Conservation (phyloP, 2,888 invertebrate genomes). For the Monoplex corrugatus region DNA sequence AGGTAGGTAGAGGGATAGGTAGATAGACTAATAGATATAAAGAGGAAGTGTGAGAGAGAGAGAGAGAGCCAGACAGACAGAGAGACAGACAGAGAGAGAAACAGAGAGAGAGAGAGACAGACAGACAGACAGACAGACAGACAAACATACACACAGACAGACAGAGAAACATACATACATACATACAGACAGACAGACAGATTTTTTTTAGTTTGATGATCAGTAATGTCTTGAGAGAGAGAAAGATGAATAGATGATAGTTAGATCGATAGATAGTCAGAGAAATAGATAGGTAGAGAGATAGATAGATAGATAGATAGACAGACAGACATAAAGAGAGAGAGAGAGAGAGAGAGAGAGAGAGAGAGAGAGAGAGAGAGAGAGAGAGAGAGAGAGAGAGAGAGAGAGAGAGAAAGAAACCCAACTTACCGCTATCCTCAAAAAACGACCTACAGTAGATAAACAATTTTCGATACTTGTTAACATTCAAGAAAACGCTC, state of each 20-base stretch:
- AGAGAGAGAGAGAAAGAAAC: neutral
- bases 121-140: neutral
- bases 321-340: constrained; percentile 34
- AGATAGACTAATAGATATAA: too few species aligned
- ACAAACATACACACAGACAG: neutral
- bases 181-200: constrained; percentile 46
- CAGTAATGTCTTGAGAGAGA: neutral
- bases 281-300: neutral
- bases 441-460: neutral
- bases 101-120: too few species aligned
- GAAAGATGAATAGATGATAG: neutral
- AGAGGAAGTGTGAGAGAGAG: too few species aligned
- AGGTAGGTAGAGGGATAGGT: neutral
- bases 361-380: constrained; percentile 49
- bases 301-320: neutral
- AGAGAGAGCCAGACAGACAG: too few species aligned
- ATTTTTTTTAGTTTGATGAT: neutral
- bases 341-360: constrained; percentile 45
- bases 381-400: constrained; percentile 40
- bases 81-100: too few species aligned
- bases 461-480: neutral
- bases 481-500: neutral
- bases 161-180: constrained; percentile 44
- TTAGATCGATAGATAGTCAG: neutral
- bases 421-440: neutral